Conservation (phyloP, 2,888 invertebrate species). For the Stenolophus ochropezus region DNA sequence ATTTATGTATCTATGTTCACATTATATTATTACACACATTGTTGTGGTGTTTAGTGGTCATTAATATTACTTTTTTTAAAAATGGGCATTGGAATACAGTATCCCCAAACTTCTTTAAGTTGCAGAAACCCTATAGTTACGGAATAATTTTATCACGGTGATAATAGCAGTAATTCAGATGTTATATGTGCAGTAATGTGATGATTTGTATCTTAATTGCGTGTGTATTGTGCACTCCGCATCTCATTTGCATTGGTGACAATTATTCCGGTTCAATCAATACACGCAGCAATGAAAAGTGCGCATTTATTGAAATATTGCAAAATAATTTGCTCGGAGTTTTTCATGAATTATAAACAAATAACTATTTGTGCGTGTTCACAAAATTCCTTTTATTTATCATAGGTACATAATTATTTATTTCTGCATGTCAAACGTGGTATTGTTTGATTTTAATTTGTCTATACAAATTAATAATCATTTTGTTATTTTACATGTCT, state of each 20-base stretch:
- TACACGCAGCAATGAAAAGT: not conserved
- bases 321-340: conserved; percentile 20
- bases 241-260: not conserved
- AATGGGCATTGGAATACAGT: no score
- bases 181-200: not conserved
- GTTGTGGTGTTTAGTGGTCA: no score
- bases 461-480: conserved; percentile 58
- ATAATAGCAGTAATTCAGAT: no score
- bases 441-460: conserved; percentile 58
- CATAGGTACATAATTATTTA: conserved; percentile 48
- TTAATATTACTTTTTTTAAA: no score
- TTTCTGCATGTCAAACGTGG: conserved; percentile 53
- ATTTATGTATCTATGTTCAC: no score
- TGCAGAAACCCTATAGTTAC: no score
- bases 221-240: not conserved
- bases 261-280: not conserved
- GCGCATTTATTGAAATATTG: conserved; percentile 17
- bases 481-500: conserved; percentile 54
- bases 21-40: no score
- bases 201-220: not conserved
- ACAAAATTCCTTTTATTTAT: conserved; percentile 46
- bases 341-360: conserved; percentile 44
- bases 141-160: no score
- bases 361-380: conserved; percentile 9
- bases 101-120: no score